Conservation (phyloP, 1,140 invertebrate genomes). For the Physella acuta region DNA sequence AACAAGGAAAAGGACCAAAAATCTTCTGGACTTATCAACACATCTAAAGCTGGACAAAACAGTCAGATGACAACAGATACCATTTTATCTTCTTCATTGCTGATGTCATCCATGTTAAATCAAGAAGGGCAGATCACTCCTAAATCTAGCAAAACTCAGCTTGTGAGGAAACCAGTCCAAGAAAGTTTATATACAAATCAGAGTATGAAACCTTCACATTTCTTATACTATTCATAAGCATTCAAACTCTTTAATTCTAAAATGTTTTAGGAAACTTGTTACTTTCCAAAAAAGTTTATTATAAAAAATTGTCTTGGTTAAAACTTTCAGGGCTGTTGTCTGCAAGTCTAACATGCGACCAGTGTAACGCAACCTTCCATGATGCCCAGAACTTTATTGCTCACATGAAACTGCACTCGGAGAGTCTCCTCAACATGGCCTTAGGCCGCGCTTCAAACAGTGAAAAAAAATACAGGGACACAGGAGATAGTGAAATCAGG, state of each 20-base stretch:
- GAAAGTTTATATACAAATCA: neutral
- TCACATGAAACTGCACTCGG: conserved; percentile 67
- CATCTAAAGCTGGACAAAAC: neutral
- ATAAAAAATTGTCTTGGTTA: too few species aligned
- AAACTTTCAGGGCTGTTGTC: too few species aligned
- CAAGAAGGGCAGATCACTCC: neutral
- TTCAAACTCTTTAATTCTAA: too few species aligned
- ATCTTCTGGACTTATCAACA: neutral
- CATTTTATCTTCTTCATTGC: neutral
- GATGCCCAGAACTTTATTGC: conserved; percentile 85
- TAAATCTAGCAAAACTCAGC: neutral
- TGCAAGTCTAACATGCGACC: conserved; percentile 73
- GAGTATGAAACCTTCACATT: too few species aligned
- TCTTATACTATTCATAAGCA: too few species aligned
- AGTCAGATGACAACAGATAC: neutral
- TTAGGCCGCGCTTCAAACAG: neutral
- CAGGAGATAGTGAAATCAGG: too few species aligned
- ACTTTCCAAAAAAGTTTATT: too few species aligned
- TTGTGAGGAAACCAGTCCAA: neutral
- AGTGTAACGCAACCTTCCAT: conserved; percentile 82
- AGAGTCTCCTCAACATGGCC: conserved; percentile 41
- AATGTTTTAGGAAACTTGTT: too few species aligned
- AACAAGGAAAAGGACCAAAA: conserved; percentile 24
- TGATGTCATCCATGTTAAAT: neutral
- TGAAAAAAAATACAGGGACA: too few species aligned